Base-by-base conservation (phyloP, 2,888 invertebrate species). In the Chironomus riparius region DNA sequence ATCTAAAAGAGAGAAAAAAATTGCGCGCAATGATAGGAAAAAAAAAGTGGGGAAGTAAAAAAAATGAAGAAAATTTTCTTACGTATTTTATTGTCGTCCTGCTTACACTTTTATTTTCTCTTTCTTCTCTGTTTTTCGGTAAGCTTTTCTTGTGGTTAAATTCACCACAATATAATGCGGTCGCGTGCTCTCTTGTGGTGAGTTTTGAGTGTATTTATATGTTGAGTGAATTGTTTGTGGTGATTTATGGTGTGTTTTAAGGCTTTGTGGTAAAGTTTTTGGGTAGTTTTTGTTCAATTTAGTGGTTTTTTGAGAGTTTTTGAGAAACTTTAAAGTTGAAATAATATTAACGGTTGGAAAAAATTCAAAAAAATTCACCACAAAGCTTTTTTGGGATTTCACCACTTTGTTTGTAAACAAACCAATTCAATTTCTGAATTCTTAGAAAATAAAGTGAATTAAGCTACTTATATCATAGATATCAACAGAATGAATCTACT, bases 31-130 rank as follows among this genome's bases (percentile, higher is more conserved):
- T 71, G 71, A 50, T 22, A 22, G 71, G 10, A 38, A 38, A 50
- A n/a, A 62, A 61, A 73, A 73, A 73, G 72, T 61, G 72, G 72
- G 72, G 72, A 73, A 72, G 62, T 65, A 24, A 21, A 65, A 65
- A 65, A 65, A 65, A 24, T 65, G 65, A 65, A 65, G 65, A 65
- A 65, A 65, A 65, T 65, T 65, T 65, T 65, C 65, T 65, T 65
- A 13, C 3, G 18, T 7, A 56, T 56, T 56, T 56, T 56, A 56
- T 56, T 56, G 56, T 15, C 7, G 56, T 56, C 56, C 56, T 56
- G 56, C 56, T 56, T 56, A 56, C 50, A 50, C 50, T 4, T 50
- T 62, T 1, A n/a, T n/a, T 62, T 65, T 65, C 24, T 22, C 13
- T 13, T 65, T 65, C 15, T 10, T 21, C 22, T 65, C 21, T n/a